Evolutionary conservation across 2,888 invertebrate genomes (phyloP).

Genomic region (Cephus sareptanus): DNA sequence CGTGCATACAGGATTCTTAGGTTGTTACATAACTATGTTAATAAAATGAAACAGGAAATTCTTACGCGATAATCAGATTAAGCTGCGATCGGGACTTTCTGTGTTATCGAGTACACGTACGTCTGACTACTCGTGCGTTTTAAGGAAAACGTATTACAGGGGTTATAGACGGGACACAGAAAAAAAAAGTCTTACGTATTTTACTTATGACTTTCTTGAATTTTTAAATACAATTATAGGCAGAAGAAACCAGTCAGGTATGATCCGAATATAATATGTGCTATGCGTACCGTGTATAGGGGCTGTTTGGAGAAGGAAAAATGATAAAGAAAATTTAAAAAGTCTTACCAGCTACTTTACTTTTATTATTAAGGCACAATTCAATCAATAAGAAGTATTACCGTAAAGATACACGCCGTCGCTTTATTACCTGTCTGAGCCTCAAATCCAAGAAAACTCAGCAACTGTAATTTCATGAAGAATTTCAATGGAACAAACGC

Average conservation of each 20-base stretch:
- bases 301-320: not conserved
- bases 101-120: too few species aligned
- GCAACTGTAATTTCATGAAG: not conserved
- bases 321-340: not conserved
- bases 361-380: constrained; percentile 6
- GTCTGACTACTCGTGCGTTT: too few species aligned
- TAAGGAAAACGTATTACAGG: too few species aligned
- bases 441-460: constrained; percentile 28
- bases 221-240: too few species aligned
- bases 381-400: constrained; percentile 38
- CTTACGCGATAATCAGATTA: constrained; percentile 35
- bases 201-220: too few species aligned
- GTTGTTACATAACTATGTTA: constrained; percentile 28
- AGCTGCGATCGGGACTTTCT: constrained; percentile 34
- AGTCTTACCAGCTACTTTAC: constrained; percentile 25
- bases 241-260: too few species aligned
- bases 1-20: too few species aligned
- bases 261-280: too few species aligned
- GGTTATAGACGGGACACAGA: too few species aligned
- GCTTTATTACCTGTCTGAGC: constrained; percentile 33
- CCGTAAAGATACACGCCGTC: constrained; percentile 38
- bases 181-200: too few species aligned
- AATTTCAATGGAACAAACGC: not conserved
- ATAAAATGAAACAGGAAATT: constrained; percentile 36
- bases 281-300: too few species aligned